Percentiles rank a stretch among this genome's conserved stretches.
phyloP scores from a whole-genome alignment of 2,888 invertebrate genomes.

The Lathronympha strigana region DNA sequence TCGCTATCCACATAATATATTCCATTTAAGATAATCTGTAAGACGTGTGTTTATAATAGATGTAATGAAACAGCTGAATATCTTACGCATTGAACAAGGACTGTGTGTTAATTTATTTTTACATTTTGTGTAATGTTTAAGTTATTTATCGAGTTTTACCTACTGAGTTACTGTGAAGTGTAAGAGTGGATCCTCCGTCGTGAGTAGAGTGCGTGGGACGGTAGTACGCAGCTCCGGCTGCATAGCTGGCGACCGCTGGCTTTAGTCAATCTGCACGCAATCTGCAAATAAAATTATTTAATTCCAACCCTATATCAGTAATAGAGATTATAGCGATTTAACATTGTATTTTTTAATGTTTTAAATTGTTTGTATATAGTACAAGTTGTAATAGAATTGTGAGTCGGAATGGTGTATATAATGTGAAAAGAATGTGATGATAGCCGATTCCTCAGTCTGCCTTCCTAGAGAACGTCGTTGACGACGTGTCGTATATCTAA shows the following conservation, averaged over 20 bases:
- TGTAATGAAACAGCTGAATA: slow-evolving; percentile 72
- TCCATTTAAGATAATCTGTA: slow-evolving; percentile 78
- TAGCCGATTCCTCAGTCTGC: slow-evolving; percentile 60
- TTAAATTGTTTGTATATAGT: slow-evolving; percentile 83
- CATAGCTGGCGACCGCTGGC: slow-evolving; percentile 63
- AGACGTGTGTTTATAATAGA: slow-evolving; percentile 75
- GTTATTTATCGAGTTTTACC: slow-evolving; percentile 77
- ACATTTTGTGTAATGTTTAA: slow-evolving; percentile 70
- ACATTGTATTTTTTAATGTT: slow-evolving; percentile 79
- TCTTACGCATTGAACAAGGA: slow-evolving; percentile 79
- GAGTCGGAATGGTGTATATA: slow-evolving; percentile 77
- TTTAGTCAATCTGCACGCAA: slow-evolving; percentile 79
- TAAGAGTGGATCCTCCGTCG: slow-evolving; percentile 58
- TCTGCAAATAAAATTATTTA: slow-evolving; percentile 70
- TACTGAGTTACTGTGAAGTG: slow-evolving; percentile 63
- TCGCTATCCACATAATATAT: slow-evolving; percentile 76
- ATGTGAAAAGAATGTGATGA: slow-evolving; percentile 66
- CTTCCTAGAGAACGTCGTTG: slow-evolving; percentile 54
- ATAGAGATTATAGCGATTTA: slow-evolving; percentile 80
- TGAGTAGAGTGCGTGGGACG: slow-evolving; percentile 53
- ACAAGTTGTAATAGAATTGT: slow-evolving; percentile 79
- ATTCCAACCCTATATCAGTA: slow-evolving; percentile 79
- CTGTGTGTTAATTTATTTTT: slow-evolving; percentile 82
- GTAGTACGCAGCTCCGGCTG: slow-evolving; percentile 41
- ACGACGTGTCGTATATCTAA: slow-evolving; percentile 56